phyloP scores from a whole-genome alignment of 2,888 invertebrate genomes.

The Eudemis profundana region DNA sequence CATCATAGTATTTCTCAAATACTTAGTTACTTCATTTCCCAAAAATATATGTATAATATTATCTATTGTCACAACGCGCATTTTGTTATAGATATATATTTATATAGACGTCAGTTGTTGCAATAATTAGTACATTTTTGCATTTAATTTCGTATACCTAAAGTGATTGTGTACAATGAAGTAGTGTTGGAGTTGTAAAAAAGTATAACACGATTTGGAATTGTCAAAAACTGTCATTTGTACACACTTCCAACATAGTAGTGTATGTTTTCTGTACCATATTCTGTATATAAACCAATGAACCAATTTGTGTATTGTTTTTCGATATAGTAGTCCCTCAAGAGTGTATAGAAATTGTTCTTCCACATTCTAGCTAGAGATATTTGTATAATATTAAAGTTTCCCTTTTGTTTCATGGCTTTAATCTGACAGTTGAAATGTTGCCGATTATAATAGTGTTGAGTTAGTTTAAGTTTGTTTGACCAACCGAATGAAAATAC shows the following conservation, averaged over 20 bases:
- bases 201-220: no score
- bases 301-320: not conserved
- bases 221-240: no score
- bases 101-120: not conserved
- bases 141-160: slow-evolving; percentile 16
- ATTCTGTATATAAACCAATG: not conserved
- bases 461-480: no score
- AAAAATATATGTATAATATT: not conserved
- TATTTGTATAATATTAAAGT: not conserved
- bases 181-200: no score
- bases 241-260: no score
- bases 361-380: not conserved
- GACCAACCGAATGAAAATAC: no score
- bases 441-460: no score
- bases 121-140: slow-evolving; percentile 1
- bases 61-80: not conserved
- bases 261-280: not conserved
- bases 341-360: slow-evolving; percentile 9
- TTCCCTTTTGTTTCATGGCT: not conserved
- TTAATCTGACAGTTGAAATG: not conserved
- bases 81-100: not conserved
- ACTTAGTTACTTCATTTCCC: slow-evolving; percentile 19
- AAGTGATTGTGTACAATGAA: not conserved
- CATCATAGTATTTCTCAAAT: slow-evolving; percentile 30
- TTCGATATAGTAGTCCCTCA: not conserved